Evolutionary conservation across 2,888 invertebrate genomes (phyloP), one percentile per base, ranked within the genome.

Genomic region (Lasius platythorax): DNA sequence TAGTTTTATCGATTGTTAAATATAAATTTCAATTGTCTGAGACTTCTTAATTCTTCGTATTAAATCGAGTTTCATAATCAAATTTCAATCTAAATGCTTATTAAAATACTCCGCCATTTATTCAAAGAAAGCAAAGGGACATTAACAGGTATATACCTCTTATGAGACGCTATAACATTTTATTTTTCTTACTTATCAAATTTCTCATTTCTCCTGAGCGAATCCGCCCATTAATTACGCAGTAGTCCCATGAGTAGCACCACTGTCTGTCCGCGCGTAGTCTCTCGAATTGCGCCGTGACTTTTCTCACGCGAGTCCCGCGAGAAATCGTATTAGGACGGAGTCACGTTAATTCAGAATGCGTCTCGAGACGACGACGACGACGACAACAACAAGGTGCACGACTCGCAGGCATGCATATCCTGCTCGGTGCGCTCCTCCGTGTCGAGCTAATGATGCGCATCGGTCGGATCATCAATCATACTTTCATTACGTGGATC

Each of bases 401-500:
- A 63, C 72, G 78, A 81, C 30, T 63, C 28, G 82, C 76, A 33
- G 78, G 50, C 58, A 33, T 70, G 76, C 72, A 74, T 79, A 82
- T 86, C 82, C 83, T 87, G 73, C 81, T 43, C 81, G 84, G 78
- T 82, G 82, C 84, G 82, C 82, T 84, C 90, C 90, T 90, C 88
- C 92, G 88, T 87, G 89, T 90, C 90, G 90, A 90, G 91, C 93
- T 94, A 94, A 94, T 94, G 94, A 94, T 93, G 91, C 89, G 88
- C 91, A 91, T 91, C 91, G 91, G 89, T 87, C 87, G 91, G 89
- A 91, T 93, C 94, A 95, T 95, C 94, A 94, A 95, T 95, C 95
- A 95, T 93, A 94, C 94, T 94, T 95, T 94, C 95, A 95, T 95
- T 95, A 94, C 94, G 92, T 91, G 93, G 92, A 95, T 94, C 93